Evolutionary conservation across 2,113 vertebrate genomes (phyloP).

Genomic region (Dascyllus trimaculatus): DNA sequence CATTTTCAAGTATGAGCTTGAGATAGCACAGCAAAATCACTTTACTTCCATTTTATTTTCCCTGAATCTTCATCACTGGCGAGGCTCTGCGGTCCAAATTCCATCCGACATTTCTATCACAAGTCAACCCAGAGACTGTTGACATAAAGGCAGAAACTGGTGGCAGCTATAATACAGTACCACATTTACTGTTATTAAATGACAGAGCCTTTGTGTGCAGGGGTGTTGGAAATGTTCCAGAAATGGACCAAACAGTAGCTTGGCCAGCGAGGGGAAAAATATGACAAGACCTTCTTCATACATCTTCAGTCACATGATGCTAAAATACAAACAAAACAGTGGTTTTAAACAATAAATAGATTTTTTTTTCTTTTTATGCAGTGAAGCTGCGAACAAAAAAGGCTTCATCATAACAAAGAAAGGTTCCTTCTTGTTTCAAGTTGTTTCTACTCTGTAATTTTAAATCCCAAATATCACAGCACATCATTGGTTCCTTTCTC

Average conservation of each 20-base stretch:
- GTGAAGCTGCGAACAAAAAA: constrained; percentile 41
- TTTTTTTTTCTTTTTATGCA: constrained; percentile 29
- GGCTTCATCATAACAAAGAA: constrained; percentile 24
- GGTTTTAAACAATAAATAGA: constrained; percentile 72
- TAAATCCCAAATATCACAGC: constrained; percentile 73
- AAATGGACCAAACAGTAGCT: constrained; percentile 26
- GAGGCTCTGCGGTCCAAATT: constrained; percentile 24
- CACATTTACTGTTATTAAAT: constrained; percentile 10
- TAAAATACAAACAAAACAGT: constrained; percentile 59
- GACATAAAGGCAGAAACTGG: background rate
- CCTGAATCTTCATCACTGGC: constrained; percentile 12
- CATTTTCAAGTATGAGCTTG: constrained; percentile 76
- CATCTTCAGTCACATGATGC: constrained; percentile 34
- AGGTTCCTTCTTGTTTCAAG: constrained; percentile 70
- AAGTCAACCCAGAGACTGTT: constrained; percentile 15
- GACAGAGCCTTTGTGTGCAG: background rate
- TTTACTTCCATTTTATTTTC: constrained; percentile 20
- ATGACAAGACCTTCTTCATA: constrained; percentile 16
- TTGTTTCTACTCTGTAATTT: constrained; percentile 53
- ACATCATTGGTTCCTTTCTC: constrained; percentile 64
- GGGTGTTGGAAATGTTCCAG: constrained; percentile 22
- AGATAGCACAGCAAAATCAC: constrained; percentile 38
- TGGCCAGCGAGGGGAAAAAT: constrained; percentile 12
- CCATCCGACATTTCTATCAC: constrained; percentile 1
- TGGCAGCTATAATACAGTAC: background rate